Base-by-base conservation (phyloP, 2,113 vertebrate genomes). In the Actinemys pallida region DNA sequence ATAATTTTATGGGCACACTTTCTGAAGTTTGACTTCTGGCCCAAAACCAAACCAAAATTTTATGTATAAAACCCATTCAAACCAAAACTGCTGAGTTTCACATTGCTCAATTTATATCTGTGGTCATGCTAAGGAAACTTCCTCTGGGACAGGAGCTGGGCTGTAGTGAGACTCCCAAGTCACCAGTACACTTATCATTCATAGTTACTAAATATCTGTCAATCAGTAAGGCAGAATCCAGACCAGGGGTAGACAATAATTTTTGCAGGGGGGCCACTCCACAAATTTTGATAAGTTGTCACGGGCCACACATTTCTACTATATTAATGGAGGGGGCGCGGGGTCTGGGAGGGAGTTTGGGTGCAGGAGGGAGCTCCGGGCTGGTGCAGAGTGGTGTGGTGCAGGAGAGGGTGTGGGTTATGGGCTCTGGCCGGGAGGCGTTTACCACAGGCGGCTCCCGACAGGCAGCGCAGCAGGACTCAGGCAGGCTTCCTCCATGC, bases 221-320 rank as follows among this genome's bases (percentile, higher is more conserved):
- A 92, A 95, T 85, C 72, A 39, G 20, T 95, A 92, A 97, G 95
- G 93, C 93, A 97, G 83, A 95, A 93, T 86, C 42, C 82, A 95
- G 17, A 80, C 89, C 89, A 93, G 20, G 53, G 20, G 3, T 54
- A 20, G 7, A 7, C 20, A 54, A 54, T 54, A 20, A 53, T 53
- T 53, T 54, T 54, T 54, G 20, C 20, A 22, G 20, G 8, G 53
- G 53, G 20, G 20, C 20, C 53, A 22, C 20, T 54, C 20, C 53
- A 9, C 20, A 22, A 9, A 54, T 54, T 22, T 54, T 54, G 53
- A 8, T 4, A 54, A 54, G 20, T 22, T 9, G 20, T 54, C 53
- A 54, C 8, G 3, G 53, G 8, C 53, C 20, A 7, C 53, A 54
- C 20, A 22, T 22, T 54, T 54, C 20, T 54, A 54, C 53, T 54